These are phyloP conservation scores for Bombus difficillimus DNA, from an alignment of 1,140 invertebrate genomes.

Conservation along the genomic window DNA sequence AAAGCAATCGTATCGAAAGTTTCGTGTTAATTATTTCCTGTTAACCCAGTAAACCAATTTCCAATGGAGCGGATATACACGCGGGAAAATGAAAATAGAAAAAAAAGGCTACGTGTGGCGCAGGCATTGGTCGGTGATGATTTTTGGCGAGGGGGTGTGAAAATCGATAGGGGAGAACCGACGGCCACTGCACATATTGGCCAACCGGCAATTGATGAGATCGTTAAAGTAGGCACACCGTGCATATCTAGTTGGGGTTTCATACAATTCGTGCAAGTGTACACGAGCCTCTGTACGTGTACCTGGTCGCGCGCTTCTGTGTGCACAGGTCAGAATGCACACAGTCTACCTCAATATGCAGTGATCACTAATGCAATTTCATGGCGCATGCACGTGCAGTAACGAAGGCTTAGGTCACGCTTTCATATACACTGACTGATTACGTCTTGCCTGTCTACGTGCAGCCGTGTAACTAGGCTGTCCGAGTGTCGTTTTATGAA, in stretches of 20 bases:
- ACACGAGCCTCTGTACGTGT: conserved; percentile 15
- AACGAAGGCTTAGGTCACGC: conserved; percentile 69
- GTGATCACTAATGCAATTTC: conserved; percentile 69
- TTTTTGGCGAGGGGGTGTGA: conserved; percentile 28
- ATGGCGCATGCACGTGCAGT: conserved; percentile 64
- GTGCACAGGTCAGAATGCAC: conserved; percentile 57
- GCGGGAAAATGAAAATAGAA: background rate
- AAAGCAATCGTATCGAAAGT: background rate
- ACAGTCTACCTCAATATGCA: conserved; percentile 61
- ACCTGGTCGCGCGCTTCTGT: conserved; percentile 26
- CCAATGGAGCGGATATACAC: background rate
- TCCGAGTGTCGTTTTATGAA: conserved; percentile 36
- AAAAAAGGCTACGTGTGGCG: background rate
- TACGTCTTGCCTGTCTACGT: conserved; percentile 58
- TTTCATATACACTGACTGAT: conserved; percentile 66
- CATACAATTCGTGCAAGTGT: conserved; percentile 51
- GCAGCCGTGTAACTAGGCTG: conserved; percentile 44
- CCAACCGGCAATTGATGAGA: conserved; percentile 48
- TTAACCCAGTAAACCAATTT: background rate
- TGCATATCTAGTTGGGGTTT: conserved; percentile 55
- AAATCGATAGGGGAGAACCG: conserved; percentile 7
- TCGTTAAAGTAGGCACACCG: conserved; percentile 54
- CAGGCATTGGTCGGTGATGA: background rate
- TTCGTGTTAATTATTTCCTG: background rate
- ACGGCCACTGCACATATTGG: conserved; percentile 37